phyloP scores from a whole-genome alignment of 2,797 vertebrate genomes.

The Hypotaenidia okinawae region DNA sequence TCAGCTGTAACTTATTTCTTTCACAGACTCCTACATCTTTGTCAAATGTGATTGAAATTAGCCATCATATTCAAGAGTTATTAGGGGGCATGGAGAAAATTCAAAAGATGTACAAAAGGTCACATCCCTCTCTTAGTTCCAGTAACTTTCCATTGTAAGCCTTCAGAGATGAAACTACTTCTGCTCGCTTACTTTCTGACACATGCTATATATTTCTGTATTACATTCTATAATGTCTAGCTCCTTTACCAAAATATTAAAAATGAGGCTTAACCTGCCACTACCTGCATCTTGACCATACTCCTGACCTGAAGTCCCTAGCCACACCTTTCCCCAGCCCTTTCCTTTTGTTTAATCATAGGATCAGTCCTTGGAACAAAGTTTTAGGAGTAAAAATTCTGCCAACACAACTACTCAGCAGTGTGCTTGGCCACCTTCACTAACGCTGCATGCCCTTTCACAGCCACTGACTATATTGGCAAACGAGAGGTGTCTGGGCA shows the following conservation, averaged over 20 bases:
- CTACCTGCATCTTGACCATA: background rate
- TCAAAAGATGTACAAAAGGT: background rate
- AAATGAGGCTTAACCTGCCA: background rate
- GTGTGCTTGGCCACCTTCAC: background rate
- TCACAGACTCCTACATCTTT: background rate
- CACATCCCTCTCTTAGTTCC: background rate
- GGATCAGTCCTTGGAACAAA: background rate
- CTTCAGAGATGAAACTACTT: background rate
- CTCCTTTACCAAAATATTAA: background rate
- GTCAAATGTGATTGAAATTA: background rate
- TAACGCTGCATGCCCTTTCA: background rate
- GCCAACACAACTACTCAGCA: background rate
- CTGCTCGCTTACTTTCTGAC: background rate
- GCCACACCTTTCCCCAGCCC: background rate
- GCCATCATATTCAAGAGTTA: background rate
- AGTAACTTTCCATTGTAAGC: background rate
- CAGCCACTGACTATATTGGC: rapidly evolving
- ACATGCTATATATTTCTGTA: background rate
- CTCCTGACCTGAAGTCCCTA: background rate
- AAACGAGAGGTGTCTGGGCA: background rate
- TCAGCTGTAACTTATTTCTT: background rate
- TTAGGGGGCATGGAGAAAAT: background rate
- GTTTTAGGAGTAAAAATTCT: background rate
- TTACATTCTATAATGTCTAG: background rate
- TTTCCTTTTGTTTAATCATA: background rate